phyloP scores from a whole-genome alignment of 2,797 vertebrate species.

The Sebastiscus albofasciatus region DNA sequence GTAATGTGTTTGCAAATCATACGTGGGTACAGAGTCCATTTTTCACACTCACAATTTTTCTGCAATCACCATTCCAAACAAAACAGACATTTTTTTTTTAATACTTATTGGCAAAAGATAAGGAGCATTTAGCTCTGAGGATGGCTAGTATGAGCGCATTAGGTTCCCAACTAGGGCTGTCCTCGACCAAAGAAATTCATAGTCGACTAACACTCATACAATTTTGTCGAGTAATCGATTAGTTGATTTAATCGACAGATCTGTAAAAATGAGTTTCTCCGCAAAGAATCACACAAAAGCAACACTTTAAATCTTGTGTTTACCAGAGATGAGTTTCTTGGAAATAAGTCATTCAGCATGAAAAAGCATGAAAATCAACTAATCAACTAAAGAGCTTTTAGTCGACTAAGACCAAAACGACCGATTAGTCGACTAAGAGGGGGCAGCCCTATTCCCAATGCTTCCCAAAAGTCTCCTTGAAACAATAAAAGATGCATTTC shows the following conservation, averaged over 20 bases:
- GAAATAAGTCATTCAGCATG: too few relatives aligned
- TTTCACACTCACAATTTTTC: not conserved
- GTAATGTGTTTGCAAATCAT: not conserved
- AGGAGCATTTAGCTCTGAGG: not conserved
- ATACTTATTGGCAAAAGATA: not conserved
- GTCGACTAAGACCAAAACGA: too few relatives aligned
- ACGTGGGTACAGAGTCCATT: not conserved
- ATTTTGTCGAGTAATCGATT: too few relatives aligned
- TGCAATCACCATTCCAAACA: not conserved
- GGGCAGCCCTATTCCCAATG: not conserved
- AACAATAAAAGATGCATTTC: not conserved
- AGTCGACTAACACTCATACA: too few relatives aligned
- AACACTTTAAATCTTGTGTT: too few relatives aligned
- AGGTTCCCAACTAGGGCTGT: not conserved
- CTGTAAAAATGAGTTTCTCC: too few relatives aligned
- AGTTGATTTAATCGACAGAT: too few relatives aligned
- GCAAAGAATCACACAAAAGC: too few relatives aligned
- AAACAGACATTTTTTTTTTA: not conserved
- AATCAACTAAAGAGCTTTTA: too few relatives aligned
- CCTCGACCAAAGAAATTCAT: too few relatives aligned
- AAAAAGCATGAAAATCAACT: too few relatives aligned
- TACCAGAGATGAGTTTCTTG: too few relatives aligned
- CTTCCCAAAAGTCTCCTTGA: not conserved
- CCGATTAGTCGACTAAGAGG: not conserved
- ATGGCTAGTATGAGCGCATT: not conserved